Conservation (phyloP, 2,797 vertebrate genomes). For the Geotrypetes seraphini region DNA sequence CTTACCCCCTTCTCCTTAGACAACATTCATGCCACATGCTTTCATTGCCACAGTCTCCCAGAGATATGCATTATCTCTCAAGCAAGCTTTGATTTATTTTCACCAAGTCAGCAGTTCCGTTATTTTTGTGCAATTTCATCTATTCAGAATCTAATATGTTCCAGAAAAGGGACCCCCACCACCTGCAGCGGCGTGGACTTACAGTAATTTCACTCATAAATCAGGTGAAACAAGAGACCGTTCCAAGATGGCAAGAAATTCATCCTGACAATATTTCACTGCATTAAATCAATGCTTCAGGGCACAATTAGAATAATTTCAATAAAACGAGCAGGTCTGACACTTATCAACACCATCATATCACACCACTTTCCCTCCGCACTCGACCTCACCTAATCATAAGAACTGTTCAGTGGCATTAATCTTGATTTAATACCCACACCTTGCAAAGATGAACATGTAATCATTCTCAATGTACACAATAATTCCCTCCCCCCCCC, state of each 20-base stretch:
- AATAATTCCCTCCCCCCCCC: no score
- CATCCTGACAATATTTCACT: not conserved
- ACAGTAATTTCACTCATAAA: not conserved
- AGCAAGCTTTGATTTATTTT: no score
- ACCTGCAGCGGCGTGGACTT: not conserved
- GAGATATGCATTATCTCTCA: no score
- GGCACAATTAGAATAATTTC: not conserved
- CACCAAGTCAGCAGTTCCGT: no score
- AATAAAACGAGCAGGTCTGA: not conserved
- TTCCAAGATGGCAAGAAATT: not conserved
- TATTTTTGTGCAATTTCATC: no score
- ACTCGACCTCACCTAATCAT: not conserved
- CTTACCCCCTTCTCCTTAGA: no score
- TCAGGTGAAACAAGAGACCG: not conserved
- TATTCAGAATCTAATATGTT: no score
- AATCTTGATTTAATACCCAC: not conserved
- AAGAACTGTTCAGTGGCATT: not conserved
- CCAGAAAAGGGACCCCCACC: no score
- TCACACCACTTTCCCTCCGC: not conserved
- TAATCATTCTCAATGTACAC: slow-evolving; percentile 19
- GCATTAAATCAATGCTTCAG: not conserved
- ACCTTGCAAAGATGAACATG: not conserved
- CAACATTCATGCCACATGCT: no score
- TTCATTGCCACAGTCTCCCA: no score
- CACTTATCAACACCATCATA: not conserved